Evolutionary conservation across 2,113 vertebrate species (phyloP).

Genomic region (Tenrec ecaudatus): DNA sequence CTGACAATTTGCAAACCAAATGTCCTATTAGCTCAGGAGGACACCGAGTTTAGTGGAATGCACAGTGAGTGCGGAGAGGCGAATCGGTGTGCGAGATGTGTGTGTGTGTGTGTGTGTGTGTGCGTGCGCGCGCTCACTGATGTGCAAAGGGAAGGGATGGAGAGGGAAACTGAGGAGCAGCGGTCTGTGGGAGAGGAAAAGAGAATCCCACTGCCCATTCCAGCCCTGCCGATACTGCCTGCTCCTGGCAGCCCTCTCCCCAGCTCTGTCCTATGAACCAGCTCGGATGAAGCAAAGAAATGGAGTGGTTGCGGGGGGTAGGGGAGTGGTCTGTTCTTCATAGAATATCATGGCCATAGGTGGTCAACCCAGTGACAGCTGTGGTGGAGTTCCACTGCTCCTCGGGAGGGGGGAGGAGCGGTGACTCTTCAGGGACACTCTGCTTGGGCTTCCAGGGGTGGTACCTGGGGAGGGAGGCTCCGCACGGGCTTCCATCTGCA

Average conservation of each 20-base stretch:
- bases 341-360: neutral
- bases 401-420: neutral
- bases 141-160: neutral
- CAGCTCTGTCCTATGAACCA: neutral
- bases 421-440: neutral
- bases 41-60: neutral
- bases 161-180: neutral
- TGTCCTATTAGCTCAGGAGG: neutral
- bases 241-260: neutral
- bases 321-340: neutral
- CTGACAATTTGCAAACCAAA: neutral
- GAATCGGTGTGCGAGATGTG: no score
- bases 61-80: neutral
- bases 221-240: neutral
- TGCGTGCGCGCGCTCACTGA: neutral
- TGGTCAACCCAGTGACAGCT: neutral
- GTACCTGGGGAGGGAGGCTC: neutral
- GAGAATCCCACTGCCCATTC: accelerated
- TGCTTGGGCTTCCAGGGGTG: neutral
- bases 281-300: neutral
- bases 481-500: neutral
- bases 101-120: no score
- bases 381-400: neutral
- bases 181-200: neutral
- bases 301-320: neutral